Evolutionary conservation across 2,888 invertebrate species (phyloP).

Genomic region (Agapetus fuscipes): DNA sequence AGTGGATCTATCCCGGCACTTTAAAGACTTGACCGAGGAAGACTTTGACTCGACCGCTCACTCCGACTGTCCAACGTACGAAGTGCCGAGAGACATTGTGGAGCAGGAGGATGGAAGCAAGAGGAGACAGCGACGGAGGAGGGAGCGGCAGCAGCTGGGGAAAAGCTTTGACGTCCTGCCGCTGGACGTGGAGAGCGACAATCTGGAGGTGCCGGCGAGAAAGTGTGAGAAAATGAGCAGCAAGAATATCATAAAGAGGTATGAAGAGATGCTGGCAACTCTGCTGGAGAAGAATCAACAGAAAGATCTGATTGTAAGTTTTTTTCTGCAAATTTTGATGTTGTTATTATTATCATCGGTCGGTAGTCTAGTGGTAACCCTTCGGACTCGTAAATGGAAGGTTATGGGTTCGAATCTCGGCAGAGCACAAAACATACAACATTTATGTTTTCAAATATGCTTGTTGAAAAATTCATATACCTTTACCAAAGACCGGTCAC

Average conservation of each 20-base stretch:
- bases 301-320: slow-evolving; percentile 14
- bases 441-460: too few relatives aligned
- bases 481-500: too few relatives aligned
- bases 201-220: neutral
- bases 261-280: slow-evolving; percentile 18
- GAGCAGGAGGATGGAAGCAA: neutral
- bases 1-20: slow-evolving; percentile 18
- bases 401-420: too few relatives aligned
- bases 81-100: slow-evolving; percentile 16
- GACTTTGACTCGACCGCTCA: slow-evolving; percentile 11
- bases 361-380: too few relatives aligned
- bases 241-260: slow-evolving; percentile 15
- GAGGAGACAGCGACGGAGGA: neutral
- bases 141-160: neutral
- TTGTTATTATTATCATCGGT: too few relatives aligned
- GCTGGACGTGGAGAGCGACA: neutral
- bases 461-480: too few relatives aligned
- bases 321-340: too few relatives aligned
- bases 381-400: too few relatives aligned
- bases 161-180: neutral
- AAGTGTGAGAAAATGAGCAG: slow-evolving; percentile 5
- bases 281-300: slow-evolving; percentile 14
- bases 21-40: slow-evolving; percentile 13
- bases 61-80: slow-evolving; percentile 15
- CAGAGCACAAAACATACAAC: too few relatives aligned